Evolutionary conservation across 1,140 invertebrate genomes (phyloP).

Genomic region (Micrasema minimum): DNA sequence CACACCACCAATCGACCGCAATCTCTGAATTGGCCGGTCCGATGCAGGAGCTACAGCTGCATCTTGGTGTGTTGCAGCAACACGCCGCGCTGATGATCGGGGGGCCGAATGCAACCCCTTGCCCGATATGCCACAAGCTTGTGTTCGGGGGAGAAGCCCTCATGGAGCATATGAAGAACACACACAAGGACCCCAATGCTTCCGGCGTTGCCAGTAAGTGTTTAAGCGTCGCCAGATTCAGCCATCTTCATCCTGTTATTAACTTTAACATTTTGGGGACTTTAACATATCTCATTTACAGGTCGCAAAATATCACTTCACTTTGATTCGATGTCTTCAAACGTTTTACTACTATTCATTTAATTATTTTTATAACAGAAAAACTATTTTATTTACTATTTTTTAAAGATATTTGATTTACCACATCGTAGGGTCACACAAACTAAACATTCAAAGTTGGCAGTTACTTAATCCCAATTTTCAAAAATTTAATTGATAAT

Average conservation of each 20-base stretch:
- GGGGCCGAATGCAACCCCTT: conserved; percentile 88
- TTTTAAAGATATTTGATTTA: too few species aligned
- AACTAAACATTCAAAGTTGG: too few species aligned
- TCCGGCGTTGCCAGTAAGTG: conserved; percentile 90
- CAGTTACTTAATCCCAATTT: too few species aligned
- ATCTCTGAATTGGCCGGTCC: conserved; percentile 53
- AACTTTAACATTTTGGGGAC: conserved; percentile 20
- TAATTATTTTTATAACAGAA: neutral
- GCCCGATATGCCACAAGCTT: conserved; percentile 92
- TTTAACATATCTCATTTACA: conserved; percentile 15
- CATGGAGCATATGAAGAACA: conserved; percentile 95
- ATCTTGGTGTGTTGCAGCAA: conserved; percentile 91
- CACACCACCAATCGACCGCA: conserved; percentile 35
- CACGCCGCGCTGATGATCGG: conserved; percentile 89
- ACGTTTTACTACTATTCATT: neutral
- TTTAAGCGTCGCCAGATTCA: conserved; percentile 36
- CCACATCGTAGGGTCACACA: too few species aligned
- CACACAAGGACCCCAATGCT: conserved; percentile 91
- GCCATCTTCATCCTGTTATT: conserved; percentile 30
- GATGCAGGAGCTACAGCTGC: conserved; percentile 82
- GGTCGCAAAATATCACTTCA: conserved; percentile 18
- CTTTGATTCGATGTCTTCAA: conserved; percentile 18
- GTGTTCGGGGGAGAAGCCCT: conserved; percentile 91
- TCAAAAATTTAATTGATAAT: too few species aligned
- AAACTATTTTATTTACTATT: neutral